A percentile compares a stretch with the other conserved stretches of the same genome.
These are phyloP conservation scores for Dendrolimus houi DNA, from an alignment of 2,888 invertebrate species.

Conservation along the genomic window DNA sequence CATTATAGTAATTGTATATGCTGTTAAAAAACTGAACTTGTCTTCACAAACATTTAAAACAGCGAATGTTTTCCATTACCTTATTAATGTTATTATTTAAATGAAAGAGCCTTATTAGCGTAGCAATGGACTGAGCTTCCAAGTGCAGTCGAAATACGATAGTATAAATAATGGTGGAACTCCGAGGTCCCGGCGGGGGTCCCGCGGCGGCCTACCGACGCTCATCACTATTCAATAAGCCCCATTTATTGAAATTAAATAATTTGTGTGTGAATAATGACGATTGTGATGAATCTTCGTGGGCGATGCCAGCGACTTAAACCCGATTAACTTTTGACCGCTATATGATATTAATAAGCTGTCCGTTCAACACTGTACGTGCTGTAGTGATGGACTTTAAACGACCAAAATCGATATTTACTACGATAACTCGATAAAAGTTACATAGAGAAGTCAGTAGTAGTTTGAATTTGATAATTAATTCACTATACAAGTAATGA, in stretches of 20 bases:
- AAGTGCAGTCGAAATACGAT: conserved; percentile 13
- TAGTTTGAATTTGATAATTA: conserved; percentile 5
- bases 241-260: conserved; percentile 76
- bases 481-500: too few species aligned
- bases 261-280: conserved; percentile 77
- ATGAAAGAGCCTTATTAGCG: conserved; percentile 1
- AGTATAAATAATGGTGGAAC: conserved; percentile 22
- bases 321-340: conserved; percentile 76
- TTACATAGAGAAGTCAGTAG: neutral
- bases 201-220: conserved; percentile 62
- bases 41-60: too few species aligned
- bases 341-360: conserved; percentile 63
- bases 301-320: conserved; percentile 72
- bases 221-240: conserved; percentile 76
- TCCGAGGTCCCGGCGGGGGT: conserved; percentile 51
- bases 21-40: too few species aligned
- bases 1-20: too few species aligned
- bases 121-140: conserved; percentile 18
- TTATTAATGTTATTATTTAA: conserved; percentile 39
- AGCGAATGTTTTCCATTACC: conserved; percentile 5
- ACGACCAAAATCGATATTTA: conserved; percentile 6
- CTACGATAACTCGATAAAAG: neutral
- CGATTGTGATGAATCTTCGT: conserved; percentile 75
- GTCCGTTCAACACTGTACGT: conserved; percentile 41
- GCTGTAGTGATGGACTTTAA: neutral